phyloP scores from a whole-genome alignment of 2,797 vertebrate species.

The Siniperca obscura region DNA sequence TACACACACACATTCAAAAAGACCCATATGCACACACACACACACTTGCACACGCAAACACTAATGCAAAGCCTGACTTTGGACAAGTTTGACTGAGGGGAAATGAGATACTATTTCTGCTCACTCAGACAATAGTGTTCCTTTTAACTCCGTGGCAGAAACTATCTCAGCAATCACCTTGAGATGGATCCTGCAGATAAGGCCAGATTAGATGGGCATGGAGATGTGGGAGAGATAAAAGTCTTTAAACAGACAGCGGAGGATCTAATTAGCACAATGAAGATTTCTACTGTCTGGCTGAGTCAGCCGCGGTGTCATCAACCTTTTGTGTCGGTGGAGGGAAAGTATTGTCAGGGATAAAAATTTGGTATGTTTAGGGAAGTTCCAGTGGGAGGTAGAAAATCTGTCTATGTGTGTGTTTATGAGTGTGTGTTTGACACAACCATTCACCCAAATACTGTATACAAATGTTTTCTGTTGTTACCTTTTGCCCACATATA shows the following conservation, averaged over 20 bases:
- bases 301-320: slow-evolving; percentile 78
- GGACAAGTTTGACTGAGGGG: slow-evolving; percentile 77
- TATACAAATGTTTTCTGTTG: slow-evolving; percentile 32
- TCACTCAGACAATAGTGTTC: slow-evolving; percentile 72
- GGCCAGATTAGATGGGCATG: slow-evolving; percentile 75
- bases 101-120: slow-evolving; percentile 77
- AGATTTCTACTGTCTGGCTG: slow-evolving; percentile 76
- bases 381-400: slow-evolving; percentile 49
- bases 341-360: slow-evolving; percentile 56
- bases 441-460: slow-evolving; percentile 32
- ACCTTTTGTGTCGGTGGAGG: slow-evolving; percentile 63
- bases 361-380: slow-evolving; percentile 37
- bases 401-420: slow-evolving; percentile 22
- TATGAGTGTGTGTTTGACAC: slow-evolving; percentile 27
- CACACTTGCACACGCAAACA: slow-evolving; percentile 36
- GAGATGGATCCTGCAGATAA: slow-evolving; percentile 78
- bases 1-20: slow-evolving; percentile 39
- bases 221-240: slow-evolving; percentile 75
- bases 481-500: slow-evolving; percentile 27
- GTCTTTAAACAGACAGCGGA: slow-evolving; percentile 77
- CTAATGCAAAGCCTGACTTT: slow-evolving; percentile 66
- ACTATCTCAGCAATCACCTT: slow-evolving; percentile 81
- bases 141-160: slow-evolving; percentile 72
- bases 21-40: slow-evolving; percentile 19
- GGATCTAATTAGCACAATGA: slow-evolving; percentile 82